Conservation (phyloP, 2,113 vertebrate genomes). For the Chaetops frenatus region DNA sequence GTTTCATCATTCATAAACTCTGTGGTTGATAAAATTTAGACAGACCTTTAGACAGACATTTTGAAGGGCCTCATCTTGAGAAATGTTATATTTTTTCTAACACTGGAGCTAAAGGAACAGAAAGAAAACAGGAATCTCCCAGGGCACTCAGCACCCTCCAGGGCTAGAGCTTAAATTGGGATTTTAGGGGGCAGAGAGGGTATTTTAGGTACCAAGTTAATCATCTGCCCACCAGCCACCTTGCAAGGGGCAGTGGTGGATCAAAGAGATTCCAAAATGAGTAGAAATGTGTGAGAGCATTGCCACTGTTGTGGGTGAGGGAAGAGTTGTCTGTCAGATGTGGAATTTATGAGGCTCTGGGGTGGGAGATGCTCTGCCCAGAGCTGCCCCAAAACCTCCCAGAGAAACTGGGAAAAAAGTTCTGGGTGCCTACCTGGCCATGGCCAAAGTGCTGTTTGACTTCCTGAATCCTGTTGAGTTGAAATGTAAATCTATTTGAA, state of each 20-base stretch:
- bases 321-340: neutral
- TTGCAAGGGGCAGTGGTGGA: neutral
- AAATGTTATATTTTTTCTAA: neutral
- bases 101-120: neutral
- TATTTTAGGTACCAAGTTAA: neutral
- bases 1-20: neutral
- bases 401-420: neutral
- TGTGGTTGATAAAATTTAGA: neutral
- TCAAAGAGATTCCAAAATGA: neutral
- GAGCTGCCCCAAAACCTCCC: rapidly evolving
- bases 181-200: neutral
- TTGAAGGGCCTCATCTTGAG: neutral
- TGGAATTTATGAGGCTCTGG: neutral
- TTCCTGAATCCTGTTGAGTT: neutral
- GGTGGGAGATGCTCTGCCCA: neutral
- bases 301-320: rapidly evolving
- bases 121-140: neutral
- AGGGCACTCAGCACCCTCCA: neutral
- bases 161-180: neutral
- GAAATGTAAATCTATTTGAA: neutral
- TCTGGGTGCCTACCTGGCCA: neutral
- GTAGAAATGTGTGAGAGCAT: neutral
- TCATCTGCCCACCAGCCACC: neutral
- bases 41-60: neutral
- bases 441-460: neutral